These are phyloP conservation scores for Hippocampus guttulatus DNA, from an alignment of 2,113 vertebrate species.

Conservation along the genomic window DNA sequence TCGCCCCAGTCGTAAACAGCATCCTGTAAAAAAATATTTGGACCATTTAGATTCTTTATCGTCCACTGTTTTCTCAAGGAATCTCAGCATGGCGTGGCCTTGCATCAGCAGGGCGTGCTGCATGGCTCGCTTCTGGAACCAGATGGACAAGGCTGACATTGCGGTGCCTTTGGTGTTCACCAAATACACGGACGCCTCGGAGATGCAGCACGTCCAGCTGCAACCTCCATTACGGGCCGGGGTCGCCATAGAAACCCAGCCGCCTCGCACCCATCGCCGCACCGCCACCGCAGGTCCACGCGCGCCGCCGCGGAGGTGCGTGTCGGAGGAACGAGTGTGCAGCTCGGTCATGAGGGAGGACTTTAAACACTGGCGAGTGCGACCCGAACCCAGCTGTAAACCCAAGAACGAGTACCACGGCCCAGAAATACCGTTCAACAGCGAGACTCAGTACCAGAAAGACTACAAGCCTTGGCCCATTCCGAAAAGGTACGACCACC, in stretches of 20 bases:
- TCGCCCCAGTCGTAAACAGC: not conserved
- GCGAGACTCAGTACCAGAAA: conserved; percentile 95
- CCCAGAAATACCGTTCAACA: conserved; percentile 87
- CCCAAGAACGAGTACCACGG: conserved; percentile 89
- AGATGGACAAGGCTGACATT: conserved; percentile 95
- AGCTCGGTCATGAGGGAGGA: conserved; percentile 94
- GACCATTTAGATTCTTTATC: not conserved
- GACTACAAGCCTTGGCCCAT: conserved; percentile 95
- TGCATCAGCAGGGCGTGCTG: conserved; percentile 96
- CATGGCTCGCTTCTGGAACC: conserved; percentile 96
- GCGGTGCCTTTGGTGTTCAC: conserved; percentile 92
- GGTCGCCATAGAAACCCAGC: conserved; percentile 82
- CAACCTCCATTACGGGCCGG: conserved; percentile 69
- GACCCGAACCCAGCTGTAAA: conserved; percentile 89
- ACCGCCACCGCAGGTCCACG: conserved; percentile 38
- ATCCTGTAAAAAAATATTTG: not conserved
- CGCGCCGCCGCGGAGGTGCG: conserved; percentile 61
- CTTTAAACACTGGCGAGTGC: conserved; percentile 89
- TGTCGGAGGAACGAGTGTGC: conserved; percentile 60
- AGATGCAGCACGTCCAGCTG: conserved; percentile 74
- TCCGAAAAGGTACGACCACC: conserved; percentile 85
- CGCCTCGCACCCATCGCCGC: conserved; percentile 65
- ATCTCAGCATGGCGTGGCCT: conserved; percentile 88
- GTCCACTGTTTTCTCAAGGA: not conserved
- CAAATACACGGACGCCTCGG: conserved; percentile 90